phyloP scores from a whole-genome alignment of 2,888 invertebrate species.

The Cyclophora punctaria region DNA sequence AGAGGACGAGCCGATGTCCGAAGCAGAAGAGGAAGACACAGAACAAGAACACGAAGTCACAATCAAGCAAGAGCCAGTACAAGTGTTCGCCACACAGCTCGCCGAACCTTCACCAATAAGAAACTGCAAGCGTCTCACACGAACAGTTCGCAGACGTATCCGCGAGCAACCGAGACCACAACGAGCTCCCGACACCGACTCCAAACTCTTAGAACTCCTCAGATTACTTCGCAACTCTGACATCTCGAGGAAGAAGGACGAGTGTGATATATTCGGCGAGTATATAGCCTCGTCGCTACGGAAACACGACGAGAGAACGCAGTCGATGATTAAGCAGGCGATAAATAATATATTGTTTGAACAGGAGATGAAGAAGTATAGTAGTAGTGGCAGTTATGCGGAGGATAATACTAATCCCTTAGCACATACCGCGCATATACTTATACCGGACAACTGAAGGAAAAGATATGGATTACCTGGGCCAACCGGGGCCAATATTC shows the following conservation, averaged over 20 bases:
- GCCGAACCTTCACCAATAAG: slow-evolving; percentile 20
- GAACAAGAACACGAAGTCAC: slow-evolving; percentile 24
- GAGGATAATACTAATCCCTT: slow-evolving; percentile 38
- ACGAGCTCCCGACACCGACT: slow-evolving; percentile 24
- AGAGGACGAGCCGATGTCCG: slow-evolving; percentile 5
- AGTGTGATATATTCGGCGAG: slow-evolving; percentile 63
- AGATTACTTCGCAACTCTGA: slow-evolving; percentile 36
- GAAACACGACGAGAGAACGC: slow-evolving; percentile 60
- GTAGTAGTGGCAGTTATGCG: slow-evolving; percentile 23
- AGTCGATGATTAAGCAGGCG: slow-evolving; percentile 64
- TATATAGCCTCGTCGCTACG: slow-evolving; percentile 60
- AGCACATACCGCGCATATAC: slow-evolving; percentile 6
- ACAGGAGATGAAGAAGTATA: slow-evolving; percentile 65
- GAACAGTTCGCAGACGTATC: no score
- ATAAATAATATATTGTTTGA: slow-evolving; percentile 66
- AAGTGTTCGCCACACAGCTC: slow-evolving; percentile 4
- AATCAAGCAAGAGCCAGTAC: slow-evolving; percentile 38
- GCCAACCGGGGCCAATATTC: no score
- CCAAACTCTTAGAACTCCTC: slow-evolving; percentile 36
- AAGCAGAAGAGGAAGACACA: slow-evolving; percentile 14
- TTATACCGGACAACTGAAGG: no score
- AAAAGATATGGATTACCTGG: no score
- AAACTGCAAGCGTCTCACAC: not conserved
- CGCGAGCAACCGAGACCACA: not conserved
- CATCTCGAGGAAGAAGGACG: slow-evolving; percentile 48